phyloP scores from a whole-genome alignment of 2,113 vertebrate genomes.

The Lipotes vexillifer region DNA sequence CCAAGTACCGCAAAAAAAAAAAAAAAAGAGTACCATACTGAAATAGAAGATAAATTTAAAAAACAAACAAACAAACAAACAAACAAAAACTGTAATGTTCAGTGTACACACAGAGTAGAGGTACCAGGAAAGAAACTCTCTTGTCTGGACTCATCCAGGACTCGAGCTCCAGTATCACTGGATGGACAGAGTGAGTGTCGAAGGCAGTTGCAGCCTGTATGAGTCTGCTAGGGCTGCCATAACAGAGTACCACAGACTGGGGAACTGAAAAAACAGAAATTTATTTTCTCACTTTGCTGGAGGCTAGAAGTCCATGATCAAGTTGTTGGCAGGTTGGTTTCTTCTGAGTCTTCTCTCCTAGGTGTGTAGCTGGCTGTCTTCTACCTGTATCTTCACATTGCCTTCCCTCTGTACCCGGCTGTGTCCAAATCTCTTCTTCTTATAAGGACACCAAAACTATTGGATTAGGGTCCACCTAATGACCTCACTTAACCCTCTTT shows the following conservation, averaged over 20 bases:
- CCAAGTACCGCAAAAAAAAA: neutral
- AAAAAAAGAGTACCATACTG: no score
- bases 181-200: rapidly evolving
- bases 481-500: neutral
- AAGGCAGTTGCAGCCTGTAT: neutral
- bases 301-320: neutral
- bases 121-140: neutral
- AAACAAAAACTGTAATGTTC: no score
- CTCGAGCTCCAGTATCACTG: neutral
- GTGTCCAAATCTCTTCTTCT: neutral
- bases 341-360: neutral
- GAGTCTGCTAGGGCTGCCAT: neutral
- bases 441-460: neutral
- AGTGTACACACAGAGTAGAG: neutral
- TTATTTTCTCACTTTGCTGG: neutral
- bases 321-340: neutral
- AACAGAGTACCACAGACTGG: neutral
- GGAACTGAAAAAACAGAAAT: neutral
- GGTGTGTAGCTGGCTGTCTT: neutral
- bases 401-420: neutral
- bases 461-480: neutral
- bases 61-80: no score
- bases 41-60: no score
- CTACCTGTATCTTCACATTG: neutral
- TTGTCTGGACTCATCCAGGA: neutral